Conservation (phyloP, 2,113 vertebrate species). For the Rhegmatorhina hoffmannsi region DNA sequence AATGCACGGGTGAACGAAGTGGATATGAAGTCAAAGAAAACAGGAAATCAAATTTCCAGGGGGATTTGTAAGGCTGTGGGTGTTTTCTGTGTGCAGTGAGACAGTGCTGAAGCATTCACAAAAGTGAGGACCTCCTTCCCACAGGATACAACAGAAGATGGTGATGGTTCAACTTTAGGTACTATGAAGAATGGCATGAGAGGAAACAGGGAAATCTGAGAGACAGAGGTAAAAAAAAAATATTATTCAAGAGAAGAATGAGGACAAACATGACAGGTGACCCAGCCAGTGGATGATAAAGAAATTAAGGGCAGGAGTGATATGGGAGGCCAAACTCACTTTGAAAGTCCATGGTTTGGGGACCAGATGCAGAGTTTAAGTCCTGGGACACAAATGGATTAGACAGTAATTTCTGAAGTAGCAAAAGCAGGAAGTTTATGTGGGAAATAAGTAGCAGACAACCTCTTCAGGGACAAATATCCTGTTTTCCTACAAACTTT, state of each 20-base stretch:
- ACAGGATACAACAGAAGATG: neutral
- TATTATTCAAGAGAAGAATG: neutral
- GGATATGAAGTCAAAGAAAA: neutral
- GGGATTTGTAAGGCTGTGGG: neutral
- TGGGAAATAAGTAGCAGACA: slow-evolving; percentile 57
- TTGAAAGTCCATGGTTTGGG: neutral
- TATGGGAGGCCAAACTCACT: neutral
- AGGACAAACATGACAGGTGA: neutral
- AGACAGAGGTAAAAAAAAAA: neutral
- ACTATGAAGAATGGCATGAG: neutral
- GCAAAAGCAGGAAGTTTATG: slow-evolving; percentile 51
- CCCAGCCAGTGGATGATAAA: neutral
- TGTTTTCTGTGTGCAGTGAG: neutral
- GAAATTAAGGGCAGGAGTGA: neutral
- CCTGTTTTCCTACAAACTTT: slow-evolving; percentile 53
- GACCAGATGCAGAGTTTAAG: neutral
- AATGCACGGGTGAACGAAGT: slow-evolving; percentile 4
- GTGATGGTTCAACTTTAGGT: neutral
- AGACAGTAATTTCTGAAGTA: slow-evolving; percentile 28
- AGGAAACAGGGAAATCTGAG: neutral
- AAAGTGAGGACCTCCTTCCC: neutral
- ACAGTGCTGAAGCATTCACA: neutral
- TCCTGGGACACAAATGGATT: neutral
- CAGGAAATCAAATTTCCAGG: slow-evolving; percentile 8
- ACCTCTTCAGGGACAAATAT: slow-evolving; percentile 40